phyloP scores from a whole-genome alignment of 2,113 vertebrate genomes.

The Mungos mungo region DNA sequence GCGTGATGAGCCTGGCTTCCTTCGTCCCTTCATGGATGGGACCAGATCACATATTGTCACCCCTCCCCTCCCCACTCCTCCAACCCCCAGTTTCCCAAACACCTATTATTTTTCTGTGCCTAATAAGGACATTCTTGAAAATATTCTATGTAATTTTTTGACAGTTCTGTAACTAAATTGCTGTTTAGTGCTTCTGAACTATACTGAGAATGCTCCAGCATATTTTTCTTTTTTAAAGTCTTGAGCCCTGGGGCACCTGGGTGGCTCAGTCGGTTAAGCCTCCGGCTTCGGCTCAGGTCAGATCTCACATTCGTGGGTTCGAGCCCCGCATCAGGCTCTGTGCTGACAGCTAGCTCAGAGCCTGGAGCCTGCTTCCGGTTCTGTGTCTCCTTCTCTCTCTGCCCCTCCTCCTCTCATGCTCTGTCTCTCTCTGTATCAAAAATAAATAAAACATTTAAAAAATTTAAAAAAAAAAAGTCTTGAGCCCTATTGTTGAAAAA shows the following conservation, averaged over 20 bases:
- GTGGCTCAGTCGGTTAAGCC: too few relatives aligned
- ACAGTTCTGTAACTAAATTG: background rate
- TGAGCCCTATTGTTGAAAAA: constrained; percentile 8
- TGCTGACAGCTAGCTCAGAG: too few relatives aligned
- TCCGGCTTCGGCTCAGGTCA: too few relatives aligned
- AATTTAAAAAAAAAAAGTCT: background rate
- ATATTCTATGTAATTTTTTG: background rate
- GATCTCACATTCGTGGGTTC: too few relatives aligned
- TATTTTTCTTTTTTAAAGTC: background rate
- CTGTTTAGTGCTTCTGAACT: background rate
- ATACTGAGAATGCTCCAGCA: constrained; percentile 28
- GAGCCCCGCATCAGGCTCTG: too few relatives aligned
- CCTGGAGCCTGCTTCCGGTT: too few relatives aligned
- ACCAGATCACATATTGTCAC: background rate
- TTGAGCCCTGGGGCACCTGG: background rate
- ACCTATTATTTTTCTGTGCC: background rate
- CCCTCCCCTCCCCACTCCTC: fast-evolving
- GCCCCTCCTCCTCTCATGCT: too few relatives aligned
- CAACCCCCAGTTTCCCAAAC: background rate
- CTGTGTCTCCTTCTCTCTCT: too few relatives aligned
- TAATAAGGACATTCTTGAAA: background rate
- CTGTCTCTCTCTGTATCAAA: too few relatives aligned
- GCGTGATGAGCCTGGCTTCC: background rate
- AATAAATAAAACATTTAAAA: too few relatives aligned
- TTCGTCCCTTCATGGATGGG: background rate